A percentile compares a stretch with the other conserved stretches of the same genome.
Evolutionary conservation across 2,797 vertebrate species (phyloP).

Genomic region (Ambastaia sidthimunki): DNA sequence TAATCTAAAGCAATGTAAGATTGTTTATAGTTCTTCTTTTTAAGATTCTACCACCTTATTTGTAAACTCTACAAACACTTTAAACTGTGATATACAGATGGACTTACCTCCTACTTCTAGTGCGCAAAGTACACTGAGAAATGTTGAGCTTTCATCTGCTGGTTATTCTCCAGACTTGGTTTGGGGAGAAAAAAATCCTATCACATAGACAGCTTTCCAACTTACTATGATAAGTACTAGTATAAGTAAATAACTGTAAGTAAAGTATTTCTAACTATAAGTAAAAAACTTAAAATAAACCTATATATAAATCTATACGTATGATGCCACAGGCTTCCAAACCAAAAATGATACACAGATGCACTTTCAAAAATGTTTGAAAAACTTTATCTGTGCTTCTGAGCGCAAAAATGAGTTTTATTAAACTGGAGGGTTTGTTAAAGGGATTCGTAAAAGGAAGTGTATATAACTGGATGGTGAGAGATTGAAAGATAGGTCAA

Average conservation of each 20-base stretch:
- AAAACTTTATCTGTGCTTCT: not conserved
- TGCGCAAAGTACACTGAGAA: not conserved
- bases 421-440: not conserved
- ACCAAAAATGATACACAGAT: not conserved
- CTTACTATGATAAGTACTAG: constrained; percentile 10
- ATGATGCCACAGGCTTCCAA: not conserved
- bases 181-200: not conserved
- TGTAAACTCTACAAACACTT: not conserved
- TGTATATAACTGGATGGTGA: not conserved
- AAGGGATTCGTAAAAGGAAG: not conserved
- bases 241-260: not conserved
- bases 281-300: no score
- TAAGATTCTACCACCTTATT: no score
- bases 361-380: not conserved
- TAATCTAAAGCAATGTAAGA: no score
- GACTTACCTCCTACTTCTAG: not conserved
- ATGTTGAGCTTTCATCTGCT: not conserved
- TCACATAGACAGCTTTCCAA: not conserved
- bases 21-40: no score
- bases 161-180: not conserved
- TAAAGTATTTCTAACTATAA: not conserved
- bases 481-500: not conserved
- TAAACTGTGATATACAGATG: not conserved
- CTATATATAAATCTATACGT: not conserved
- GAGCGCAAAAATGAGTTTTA: not conserved